Base-by-base conservation (phyloP, 2,888 invertebrate genomes). In the Pristionchus entomophagus region DNA sequence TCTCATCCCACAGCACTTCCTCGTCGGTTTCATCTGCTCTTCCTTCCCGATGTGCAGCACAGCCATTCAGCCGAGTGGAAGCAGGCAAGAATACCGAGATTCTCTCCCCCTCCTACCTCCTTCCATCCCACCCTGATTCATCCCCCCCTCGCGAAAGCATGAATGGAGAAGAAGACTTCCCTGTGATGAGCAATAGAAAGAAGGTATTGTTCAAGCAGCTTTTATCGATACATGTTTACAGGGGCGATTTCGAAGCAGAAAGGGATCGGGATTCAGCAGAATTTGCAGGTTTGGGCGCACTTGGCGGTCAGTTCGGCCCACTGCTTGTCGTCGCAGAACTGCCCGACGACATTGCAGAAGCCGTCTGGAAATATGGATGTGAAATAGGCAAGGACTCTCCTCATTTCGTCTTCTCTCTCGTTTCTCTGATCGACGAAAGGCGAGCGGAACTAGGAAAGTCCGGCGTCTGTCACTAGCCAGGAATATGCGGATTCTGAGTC, bases 231-330 rank as follows among this genome's bases (percentile, higher is more conserved):
- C 41, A 73, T 12, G 41, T 22, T 41, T 73, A 73, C 73, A 73
- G n/a, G 38, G 45, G 41, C 14, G 38, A n/a, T 8, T 56, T n/a
- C 12, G 56, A 22, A 8, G 45, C n/a, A 45, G 22, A 41, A 26
- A n/a, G 19, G 45, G 2, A 45, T 45, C 10, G n/a, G 1, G 19
- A 45, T 73, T 45, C 26, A 73, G 41, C 73, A 73, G n/a, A 73
- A 45, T 45, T 73, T 73, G 73, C 73, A 73, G n/a, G 73, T 73
- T 17, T 73, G 41, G n/a, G 73, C 73, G 14, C 73, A 73, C 73
- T 73, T 73, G 26, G 38, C 41, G 12, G 73, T 73, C 12, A n/a
- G 6, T 3, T 22, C 73, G 26, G 73, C 73, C 73, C 73, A 73
- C 41, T 35, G 38, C 73, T 73, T 73, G 41, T 41, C 38, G 73